A percentile compares a stretch with the other conserved stretches of the same genome.
Conservation (phyloP, 2,888 invertebrate genomes). For the Eupelmus urozonus region DNA sequence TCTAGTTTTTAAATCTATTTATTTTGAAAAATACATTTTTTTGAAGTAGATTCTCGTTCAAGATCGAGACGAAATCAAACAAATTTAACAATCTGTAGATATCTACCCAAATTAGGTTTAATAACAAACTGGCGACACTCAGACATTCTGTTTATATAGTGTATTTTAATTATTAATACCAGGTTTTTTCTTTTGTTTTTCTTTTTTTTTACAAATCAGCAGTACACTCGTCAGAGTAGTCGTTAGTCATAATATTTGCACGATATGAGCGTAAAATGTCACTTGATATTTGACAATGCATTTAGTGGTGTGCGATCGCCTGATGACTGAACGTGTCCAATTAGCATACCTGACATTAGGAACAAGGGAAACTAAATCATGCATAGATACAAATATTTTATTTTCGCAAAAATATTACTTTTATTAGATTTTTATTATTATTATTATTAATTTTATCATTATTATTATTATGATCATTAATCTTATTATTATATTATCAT, state of each 20-base stretch:
- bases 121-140: conserved; percentile 49
- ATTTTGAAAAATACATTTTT: conserved; percentile 42
- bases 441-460: conserved; percentile 20
- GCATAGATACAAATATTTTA: conserved; percentile 49
- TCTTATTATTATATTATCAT: conserved; percentile 19
- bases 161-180: conserved; percentile 31
- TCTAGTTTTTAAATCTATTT: conserved; percentile 48
- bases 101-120: conserved; percentile 46
- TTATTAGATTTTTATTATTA: conserved; percentile 30
- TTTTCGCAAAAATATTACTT: conserved; percentile 46
- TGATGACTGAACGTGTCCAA: conserved; percentile 58
- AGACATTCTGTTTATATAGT: conserved; percentile 39
- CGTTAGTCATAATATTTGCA: conserved; percentile 56
- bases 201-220: conserved; percentile 21
- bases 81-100: conserved; percentile 33
- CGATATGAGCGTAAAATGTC: conserved; percentile 54
- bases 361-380: conserved; percentile 59
- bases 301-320: conserved; percentile 73
- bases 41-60: conserved; percentile 48
- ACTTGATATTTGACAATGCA: conserved; percentile 53
- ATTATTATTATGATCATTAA: conserved; percentile 3
- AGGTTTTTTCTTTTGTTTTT: conserved; percentile 25
- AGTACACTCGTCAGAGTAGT: conserved; percentile 51
- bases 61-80: conserved; percentile 28
- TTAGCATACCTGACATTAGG: conserved; percentile 58